Evolutionary conservation across 2,888 invertebrate species (phyloP).

Genomic region (Galerucella nymphaeae): DNA sequence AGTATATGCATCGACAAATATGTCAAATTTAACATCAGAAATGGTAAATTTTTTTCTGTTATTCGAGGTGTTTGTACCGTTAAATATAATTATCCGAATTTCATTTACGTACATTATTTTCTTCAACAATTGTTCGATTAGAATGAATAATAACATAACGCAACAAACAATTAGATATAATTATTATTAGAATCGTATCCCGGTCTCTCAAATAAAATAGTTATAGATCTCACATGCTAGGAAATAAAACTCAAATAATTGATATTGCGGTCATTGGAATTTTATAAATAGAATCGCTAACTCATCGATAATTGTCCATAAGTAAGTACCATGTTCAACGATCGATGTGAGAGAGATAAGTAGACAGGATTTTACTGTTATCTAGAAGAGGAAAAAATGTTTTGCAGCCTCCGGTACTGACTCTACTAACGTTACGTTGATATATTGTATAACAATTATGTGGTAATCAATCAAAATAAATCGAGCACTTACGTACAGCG

Average conservation of each 20-base stretch:
- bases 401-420: conserved; percentile 11
- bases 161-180: not conserved
- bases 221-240: not conserved
- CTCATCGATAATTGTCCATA: conserved; percentile 10
- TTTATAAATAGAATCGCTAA: conserved; percentile 14
- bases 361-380: conserved; percentile 1
- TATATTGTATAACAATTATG: conserved; percentile 8
- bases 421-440: not conserved
- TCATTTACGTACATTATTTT: not conserved
- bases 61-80: not conserved
- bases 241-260: conserved; percentile 3
- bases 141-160: not conserved
- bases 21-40: too few relatives aligned
- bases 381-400: conserved; percentile 1
- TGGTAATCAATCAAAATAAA: conserved; percentile 6
- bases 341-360: too few relatives aligned
- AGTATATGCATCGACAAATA: too few relatives aligned
- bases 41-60: not conserved
- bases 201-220: not conserved
- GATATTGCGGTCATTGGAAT: conserved; percentile 6
- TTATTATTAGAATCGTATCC: not conserved
- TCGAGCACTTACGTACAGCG: not conserved
- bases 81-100: not conserved
- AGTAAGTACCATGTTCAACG: conserved; percentile 15
- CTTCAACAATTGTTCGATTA: not conserved